Conservation (phyloP, 1,140 invertebrate genomes). For the Pomacea maculata region DNA sequence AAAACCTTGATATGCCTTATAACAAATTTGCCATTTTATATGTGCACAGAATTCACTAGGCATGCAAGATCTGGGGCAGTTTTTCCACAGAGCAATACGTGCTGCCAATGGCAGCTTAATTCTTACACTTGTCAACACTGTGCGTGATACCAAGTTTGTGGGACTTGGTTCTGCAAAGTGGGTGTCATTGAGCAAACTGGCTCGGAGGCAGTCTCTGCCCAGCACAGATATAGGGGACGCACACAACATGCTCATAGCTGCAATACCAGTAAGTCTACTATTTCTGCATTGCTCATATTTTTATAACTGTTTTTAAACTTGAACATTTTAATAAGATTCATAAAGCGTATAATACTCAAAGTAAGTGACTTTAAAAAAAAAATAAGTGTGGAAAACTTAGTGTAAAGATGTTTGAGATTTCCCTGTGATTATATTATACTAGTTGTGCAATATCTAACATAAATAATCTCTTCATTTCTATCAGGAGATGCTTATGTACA, state of each 20-base stretch:
- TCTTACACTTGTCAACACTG: slow-evolving; percentile 84
- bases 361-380: no score
- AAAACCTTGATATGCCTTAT: slow-evolving; percentile 1
- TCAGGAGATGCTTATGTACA: slow-evolving; percentile 89
- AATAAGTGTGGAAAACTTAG: no score
- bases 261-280: slow-evolving; percentile 45
- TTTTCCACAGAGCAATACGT: slow-evolving; percentile 88
- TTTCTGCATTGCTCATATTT: background rate
- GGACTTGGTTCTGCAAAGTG: slow-evolving; percentile 80
- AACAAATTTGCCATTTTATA: slow-evolving; percentile 16
- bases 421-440: background rate
- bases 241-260: slow-evolving; percentile 71
- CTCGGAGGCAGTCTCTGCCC: slow-evolving; percentile 52
- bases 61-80: slow-evolving; percentile 89
- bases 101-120: slow-evolving; percentile 91
- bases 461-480: slow-evolving; percentile 1
- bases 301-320: background rate
- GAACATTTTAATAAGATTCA: background rate
- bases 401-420: no score
- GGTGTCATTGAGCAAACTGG: slow-evolving; percentile 83
- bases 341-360: background rate
- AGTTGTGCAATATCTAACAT: background rate
- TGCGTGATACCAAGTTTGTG: slow-evolving; percentile 80
- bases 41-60: slow-evolving; percentile 78
- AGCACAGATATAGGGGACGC: slow-evolving; percentile 62